A percentile compares a stretch with the other conserved stretches of the same genome.
phyloP scores from a whole-genome alignment of 2,113 vertebrate genomes.

The Corythaeola cristata region DNA sequence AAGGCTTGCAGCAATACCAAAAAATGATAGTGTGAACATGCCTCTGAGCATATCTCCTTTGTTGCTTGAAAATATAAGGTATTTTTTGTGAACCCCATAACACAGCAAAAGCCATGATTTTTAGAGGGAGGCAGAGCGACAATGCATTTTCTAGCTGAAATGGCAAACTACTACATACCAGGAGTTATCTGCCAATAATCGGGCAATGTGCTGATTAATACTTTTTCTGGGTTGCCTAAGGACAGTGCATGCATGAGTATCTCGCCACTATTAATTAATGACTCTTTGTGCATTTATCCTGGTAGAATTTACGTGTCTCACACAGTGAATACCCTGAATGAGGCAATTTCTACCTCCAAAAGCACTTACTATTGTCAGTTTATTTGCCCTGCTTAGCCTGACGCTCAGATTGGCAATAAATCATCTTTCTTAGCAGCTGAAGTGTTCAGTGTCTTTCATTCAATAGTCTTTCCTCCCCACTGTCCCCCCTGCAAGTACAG shows the following conservation, averaged over 20 bases:
- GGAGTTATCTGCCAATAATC: conserved; percentile 36
- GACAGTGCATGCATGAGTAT: conserved; percentile 28
- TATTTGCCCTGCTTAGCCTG: neutral
- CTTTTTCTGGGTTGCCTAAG: conserved; percentile 42
- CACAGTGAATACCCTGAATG: neutral
- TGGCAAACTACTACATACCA: neutral
- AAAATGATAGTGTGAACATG: neutral
- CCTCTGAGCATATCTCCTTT: neutral
- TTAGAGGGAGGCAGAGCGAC: neutral
- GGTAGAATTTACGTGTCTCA: neutral
- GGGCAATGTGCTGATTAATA: conserved; percentile 41
- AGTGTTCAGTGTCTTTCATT: conserved; percentile 21
- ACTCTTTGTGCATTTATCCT: conserved; percentile 38
- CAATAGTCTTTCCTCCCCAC: neutral
- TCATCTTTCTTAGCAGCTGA: neutral
- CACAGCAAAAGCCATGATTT: neutral
- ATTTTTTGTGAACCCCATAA: neutral
- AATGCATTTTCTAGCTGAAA: conserved; percentile 44
- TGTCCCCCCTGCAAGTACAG: neutral
- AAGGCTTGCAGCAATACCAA: neutral
- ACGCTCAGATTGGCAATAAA: neutral
- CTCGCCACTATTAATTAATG: conserved; percentile 6
- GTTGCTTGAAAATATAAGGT: neutral
- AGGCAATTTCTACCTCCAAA: conserved; percentile 25
- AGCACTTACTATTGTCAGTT: neutral